Evolutionary conservation across 2,113 vertebrate species (phyloP), one percentile per base, ranked within the genome.

Genomic region (Menidia beryllina): DNA sequence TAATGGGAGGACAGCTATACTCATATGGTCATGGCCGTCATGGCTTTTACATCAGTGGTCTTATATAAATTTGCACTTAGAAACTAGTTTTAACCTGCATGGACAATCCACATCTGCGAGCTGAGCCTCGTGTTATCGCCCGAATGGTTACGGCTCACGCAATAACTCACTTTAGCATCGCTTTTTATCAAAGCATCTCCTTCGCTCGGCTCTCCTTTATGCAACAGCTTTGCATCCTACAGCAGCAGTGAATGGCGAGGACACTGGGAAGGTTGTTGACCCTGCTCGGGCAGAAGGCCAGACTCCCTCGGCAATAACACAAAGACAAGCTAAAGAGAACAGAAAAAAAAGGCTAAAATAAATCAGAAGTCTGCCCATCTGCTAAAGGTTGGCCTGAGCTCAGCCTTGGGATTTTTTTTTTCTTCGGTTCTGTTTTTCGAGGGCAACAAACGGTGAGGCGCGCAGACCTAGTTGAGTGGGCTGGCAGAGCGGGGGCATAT

Each of bases 11-110:
- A 57, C 39, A 57, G 12, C 24, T 19, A 45, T 75, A 30, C 20
- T 12, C 43, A 12, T 55, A 39, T 7, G 13, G 53, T 26, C 41
- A 63, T 72, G 25, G 60, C 51, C 74, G 62, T 24, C 66, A 84
- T 87, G 82, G 84, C 84, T 88, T 90, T 83, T 75, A 63, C 13
- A 4, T 60, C 26, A 38, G 55, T 77, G 52, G n/a, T 69, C 43
- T 27, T 53, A 41, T 41, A n/a, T 64, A 45, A 60, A 30, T 81
- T 54, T 59, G 55, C 62, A 62, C 51, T 36, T 59, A 23, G 34
- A 25, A 47, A 59, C 61, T 81, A 52, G 15, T 52, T 76, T 79
- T 77, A 79, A 89, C 70, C 75, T 57, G 69, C 72, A 24, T 27
- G 65, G 43, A 75, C 13, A 54, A 27, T 39, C 50, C 50, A 64